phyloP scores from a whole-genome alignment of 2,888 invertebrate genomes.

The Corbicula japonica region DNA sequence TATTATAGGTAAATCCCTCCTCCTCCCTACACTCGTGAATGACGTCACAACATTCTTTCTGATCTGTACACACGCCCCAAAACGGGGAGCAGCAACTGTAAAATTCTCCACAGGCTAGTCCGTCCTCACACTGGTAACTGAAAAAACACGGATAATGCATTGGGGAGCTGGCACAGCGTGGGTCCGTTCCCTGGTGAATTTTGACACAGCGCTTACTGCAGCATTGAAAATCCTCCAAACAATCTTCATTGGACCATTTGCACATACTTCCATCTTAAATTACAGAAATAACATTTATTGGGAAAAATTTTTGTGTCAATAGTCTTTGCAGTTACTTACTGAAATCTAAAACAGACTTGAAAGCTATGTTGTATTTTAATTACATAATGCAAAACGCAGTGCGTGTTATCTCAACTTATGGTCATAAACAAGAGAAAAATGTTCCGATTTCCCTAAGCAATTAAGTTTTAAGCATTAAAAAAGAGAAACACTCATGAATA shows the following conservation, averaged over 20 bases:
- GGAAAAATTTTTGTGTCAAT: too few species aligned
- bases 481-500: too few species aligned
- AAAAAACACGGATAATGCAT: conserved; percentile 72
- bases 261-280: conserved; percentile 39
- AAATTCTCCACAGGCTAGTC: conserved; percentile 67
- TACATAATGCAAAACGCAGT: too few species aligned
- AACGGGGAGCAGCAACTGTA: conserved; percentile 77
- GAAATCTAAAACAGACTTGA: too few species aligned
- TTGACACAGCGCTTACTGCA: conserved; percentile 73
- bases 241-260: conserved; percentile 80
- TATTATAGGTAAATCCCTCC: conserved; percentile 74
- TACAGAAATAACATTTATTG: too few species aligned
- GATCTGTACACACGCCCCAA: conserved; percentile 74
- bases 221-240: conserved; percentile 70
- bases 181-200: conserved; percentile 74
- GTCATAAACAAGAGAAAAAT: too few species aligned
- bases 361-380: too few species aligned
- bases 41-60: conserved; percentile 73
- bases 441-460: too few species aligned
- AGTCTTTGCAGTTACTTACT: too few species aligned
- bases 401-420: too few species aligned
- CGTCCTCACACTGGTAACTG: conserved; percentile 74
- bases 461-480: too few species aligned
- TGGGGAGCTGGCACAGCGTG: conserved; percentile 67
- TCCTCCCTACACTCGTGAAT: conserved; percentile 70